Conservation (phyloP, 2,888 invertebrate species). For the Lepidochrysops patricia region DNA sequence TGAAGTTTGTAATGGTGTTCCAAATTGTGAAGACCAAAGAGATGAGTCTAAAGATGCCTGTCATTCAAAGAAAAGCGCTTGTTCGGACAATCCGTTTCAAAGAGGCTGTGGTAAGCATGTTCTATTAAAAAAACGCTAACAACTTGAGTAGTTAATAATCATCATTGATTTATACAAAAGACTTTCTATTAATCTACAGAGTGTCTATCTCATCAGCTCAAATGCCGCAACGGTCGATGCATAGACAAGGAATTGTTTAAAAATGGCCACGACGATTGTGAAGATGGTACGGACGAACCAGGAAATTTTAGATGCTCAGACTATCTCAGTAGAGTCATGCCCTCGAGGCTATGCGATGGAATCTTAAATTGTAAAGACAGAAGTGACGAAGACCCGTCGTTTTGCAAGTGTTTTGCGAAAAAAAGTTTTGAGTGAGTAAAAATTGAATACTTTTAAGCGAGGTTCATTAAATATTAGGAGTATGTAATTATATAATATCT, state of each 20-base stretch:
- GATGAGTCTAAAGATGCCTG: conserved; percentile 77
- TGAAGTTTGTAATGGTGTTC: conserved; percentile 79
- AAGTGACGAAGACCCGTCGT: conserved; percentile 80
- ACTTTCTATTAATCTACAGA: conserved; percentile 67
- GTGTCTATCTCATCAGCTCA: conserved; percentile 77
- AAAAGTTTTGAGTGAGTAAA: conserved; percentile 42
- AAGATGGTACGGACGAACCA: conserved; percentile 82
- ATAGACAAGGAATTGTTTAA: conserved; percentile 80
- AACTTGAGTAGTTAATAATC: no score
- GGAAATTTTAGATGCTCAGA: conserved; percentile 76
- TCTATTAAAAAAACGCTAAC: no score
- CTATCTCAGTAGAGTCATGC: conserved; percentile 79
- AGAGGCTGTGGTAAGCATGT: conserved; percentile 48
- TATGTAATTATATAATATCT: neutral
- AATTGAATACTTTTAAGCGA: neutral
- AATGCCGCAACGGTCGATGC: conserved; percentile 80
- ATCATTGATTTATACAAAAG: no score
- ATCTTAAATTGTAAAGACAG: conserved; percentile 84
- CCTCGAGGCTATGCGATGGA: conserved; percentile 84
- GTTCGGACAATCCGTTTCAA: conserved; percentile 41
- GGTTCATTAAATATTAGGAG: neutral
- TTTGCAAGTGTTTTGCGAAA: conserved; percentile 76
- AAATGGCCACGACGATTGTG: conserved; percentile 79
- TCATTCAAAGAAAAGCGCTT: conserved; percentile 39
- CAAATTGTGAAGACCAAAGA: conserved; percentile 79